Percentiles rank a stretch among this genome's conserved stretches.
Conservation (phyloP, 2,113 vertebrate species). For the Phyllostomus discolor region DNA sequence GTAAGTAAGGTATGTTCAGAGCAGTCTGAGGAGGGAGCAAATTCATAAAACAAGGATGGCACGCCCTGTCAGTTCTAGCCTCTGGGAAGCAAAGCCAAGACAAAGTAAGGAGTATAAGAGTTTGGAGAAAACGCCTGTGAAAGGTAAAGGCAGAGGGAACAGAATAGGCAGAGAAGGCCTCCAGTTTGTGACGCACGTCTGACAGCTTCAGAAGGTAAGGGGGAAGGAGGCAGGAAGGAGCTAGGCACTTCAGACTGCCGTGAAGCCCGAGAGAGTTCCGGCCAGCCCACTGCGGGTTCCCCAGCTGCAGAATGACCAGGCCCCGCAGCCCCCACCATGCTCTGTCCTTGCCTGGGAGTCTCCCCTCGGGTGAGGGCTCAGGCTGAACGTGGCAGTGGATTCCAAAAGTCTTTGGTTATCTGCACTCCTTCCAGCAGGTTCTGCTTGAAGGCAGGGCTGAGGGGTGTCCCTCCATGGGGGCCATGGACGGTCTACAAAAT, state of each 20-base stretch:
- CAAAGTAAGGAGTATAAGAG: neutral
- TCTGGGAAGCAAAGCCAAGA: neutral
- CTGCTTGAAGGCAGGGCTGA: neutral
- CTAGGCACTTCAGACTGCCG: neutral
- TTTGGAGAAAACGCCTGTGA: neutral
- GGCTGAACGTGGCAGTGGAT: rapidly evolving
- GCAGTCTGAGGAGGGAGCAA: neutral
- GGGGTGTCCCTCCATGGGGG: rapidly evolving
- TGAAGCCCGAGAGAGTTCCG: neutral
- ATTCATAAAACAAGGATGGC: neutral
- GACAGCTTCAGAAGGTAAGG: neutral
- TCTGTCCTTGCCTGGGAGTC: neutral
- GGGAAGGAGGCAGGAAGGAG: neutral
- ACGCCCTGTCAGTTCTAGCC: neutral
- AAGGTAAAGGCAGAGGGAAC: neutral
- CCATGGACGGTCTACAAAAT: neutral
- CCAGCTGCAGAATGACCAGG: neutral
- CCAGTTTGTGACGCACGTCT: neutral
- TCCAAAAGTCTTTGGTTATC: neutral
- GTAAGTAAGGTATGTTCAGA: neutral
- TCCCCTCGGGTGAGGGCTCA: rapidly evolving
- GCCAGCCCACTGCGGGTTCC: neutral
- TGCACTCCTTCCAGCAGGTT: neutral
- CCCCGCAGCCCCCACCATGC: neutral
- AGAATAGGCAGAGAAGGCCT: neutral